Percentiles rank a stretch among this genome's conserved stretches.
These are phyloP conservation scores for Crenuchus spilurus DNA, from an alignment of 2,797 vertebrate genomes.

Conservation along the genomic window DNA sequence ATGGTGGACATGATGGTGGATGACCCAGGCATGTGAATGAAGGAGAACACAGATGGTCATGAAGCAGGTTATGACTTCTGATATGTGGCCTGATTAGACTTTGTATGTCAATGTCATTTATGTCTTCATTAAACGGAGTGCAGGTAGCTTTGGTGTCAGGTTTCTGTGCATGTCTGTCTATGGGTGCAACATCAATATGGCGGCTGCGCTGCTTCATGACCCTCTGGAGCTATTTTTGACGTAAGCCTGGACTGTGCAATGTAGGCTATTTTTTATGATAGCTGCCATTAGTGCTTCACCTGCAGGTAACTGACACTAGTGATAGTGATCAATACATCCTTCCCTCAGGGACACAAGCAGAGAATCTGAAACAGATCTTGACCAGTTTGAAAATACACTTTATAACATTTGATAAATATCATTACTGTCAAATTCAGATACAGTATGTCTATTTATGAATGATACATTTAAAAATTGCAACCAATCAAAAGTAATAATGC, in stretches of 20 bases:
- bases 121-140: conserved; percentile 27
- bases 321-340: conserved; percentile 59
- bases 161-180: conserved; percentile 64
- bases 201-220: conserved; percentile 59
- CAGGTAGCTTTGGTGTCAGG: conserved; percentile 44
- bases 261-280: conserved; percentile 60
- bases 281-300: conserved; percentile 54
- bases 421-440: not conserved
- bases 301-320: conserved; percentile 64
- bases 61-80: conserved; percentile 64
- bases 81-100: conserved; percentile 67
- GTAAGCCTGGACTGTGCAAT: conserved; percentile 57
- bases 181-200: conserved; percentile 44
- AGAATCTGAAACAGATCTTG: conserved; percentile 10
- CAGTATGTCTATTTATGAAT: no score
- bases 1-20: not conserved
- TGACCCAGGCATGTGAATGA: not conserved
- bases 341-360: conserved; percentile 38
- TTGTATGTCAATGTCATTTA: no score
- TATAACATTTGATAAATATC: not conserved
- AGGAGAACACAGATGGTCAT: conserved; percentile 49
- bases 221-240: conserved; percentile 65
- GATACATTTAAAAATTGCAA: no score
- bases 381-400: not conserved
- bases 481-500: no score